Conservation (phyloP, 2,113 vertebrate species). For the Gavia stellata region DNA sequence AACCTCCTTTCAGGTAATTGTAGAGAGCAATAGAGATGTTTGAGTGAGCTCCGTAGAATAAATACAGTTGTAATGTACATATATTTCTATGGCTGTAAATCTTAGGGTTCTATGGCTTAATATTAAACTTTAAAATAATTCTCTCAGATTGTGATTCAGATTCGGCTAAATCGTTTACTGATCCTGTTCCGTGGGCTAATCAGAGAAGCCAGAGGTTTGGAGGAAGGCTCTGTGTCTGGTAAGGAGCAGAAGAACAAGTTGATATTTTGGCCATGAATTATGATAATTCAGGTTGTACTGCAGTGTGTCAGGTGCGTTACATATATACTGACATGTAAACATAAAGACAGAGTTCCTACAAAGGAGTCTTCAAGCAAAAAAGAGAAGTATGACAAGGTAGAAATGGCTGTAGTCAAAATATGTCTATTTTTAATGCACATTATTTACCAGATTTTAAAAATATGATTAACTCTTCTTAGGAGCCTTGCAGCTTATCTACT, state of each 20-base stretch:
- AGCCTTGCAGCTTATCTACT: neutral
- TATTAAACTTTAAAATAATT: neutral
- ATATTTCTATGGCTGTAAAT: neutral
- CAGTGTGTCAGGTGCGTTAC: neutral
- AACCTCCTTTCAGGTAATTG: too few species aligned
- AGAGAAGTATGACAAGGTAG: neutral
- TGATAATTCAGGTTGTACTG: neutral
- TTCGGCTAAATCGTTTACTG: constrained; percentile 74
- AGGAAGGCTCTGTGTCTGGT: constrained; percentile 13
- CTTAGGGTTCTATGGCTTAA: neutral
- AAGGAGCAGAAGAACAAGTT: neutral
- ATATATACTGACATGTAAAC: neutral
- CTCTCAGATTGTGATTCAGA: constrained; percentile 74
- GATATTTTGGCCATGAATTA: neutral
- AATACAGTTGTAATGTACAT: neutral
- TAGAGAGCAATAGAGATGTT: neutral
- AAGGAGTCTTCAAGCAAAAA: neutral
- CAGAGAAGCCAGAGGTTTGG: neutral
- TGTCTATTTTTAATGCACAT: neutral
- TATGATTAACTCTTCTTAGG: neutral
- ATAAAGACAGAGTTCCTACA: neutral
- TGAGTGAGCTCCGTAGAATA: neutral
- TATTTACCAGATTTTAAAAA: neutral
- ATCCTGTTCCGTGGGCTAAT: constrained; percentile 60
- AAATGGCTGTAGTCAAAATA: neutral